These are phyloP conservation scores for Catamblyrhynchus diadema DNA, from an alignment of 2,797 vertebrate species.

Conservation along the genomic window DNA sequence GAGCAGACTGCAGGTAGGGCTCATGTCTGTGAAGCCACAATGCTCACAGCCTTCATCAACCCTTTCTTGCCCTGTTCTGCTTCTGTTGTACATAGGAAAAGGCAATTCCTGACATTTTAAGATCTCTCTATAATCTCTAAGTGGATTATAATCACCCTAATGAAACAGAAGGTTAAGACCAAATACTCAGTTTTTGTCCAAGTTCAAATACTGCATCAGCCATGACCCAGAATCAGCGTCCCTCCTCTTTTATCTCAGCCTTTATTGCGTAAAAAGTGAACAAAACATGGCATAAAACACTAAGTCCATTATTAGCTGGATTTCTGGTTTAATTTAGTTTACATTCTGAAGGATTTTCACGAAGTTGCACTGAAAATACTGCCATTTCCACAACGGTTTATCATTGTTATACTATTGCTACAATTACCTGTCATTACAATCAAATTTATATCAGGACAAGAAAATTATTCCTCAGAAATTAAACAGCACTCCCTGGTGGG, in stretches of 20 bases:
- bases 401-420: constrained; percentile 2
- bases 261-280: neutral
- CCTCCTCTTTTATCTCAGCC: neutral
- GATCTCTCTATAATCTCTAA: neutral
- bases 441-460: constrained; percentile 47
- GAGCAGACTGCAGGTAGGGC: neutral
- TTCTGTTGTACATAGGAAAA: neutral
- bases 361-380: neutral
- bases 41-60: neutral
- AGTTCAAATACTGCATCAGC: neutral
- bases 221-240: accelerated
- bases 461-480: constrained; percentile 59
- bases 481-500: constrained; percentile 61
- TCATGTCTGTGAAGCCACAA: neutral
- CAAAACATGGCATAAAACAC: neutral
- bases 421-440: constrained; percentile 49
- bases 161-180: neutral
- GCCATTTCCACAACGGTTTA: constrained; percentile 6
- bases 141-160: neutral
- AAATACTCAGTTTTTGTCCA: neutral
- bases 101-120: neutral
- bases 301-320: neutral
- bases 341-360: neutral
- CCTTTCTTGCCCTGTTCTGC: neutral
- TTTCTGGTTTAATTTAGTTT: constrained; percentile 18